Base-by-base conservation (phyloP, 2,888 invertebrate genomes). In the Noctua janthina region DNA sequence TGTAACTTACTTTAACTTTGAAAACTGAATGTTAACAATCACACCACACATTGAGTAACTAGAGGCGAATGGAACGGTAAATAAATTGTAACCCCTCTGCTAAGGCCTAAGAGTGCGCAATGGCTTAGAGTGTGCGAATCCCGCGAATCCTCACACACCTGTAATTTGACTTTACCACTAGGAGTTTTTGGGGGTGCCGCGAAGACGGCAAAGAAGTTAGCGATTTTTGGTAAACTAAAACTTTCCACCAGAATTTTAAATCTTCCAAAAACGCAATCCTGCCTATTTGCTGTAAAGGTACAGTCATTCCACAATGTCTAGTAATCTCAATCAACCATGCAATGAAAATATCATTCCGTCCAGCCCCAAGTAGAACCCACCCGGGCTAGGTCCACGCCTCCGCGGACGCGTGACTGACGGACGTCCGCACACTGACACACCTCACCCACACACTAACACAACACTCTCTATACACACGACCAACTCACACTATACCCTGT, bases 401-500 rank as follows among this genome's bases (percentile, higher is more conserved):
- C 90, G 91, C 91, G 92, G 94, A 93, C 94, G 91, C 92, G 93
- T 95, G 95, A 95, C 94, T 94, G 95, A 95, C 95, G 93, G 94
- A 93, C 94, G 93, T 91, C 92, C 86, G 89, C 91, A 92, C 93
- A 94, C 93, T 86, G 78, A 68, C 81, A 78, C 84, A 84, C 51
- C 54, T 74, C 79, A 85, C 85, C 71, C 86, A 85, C 86, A 91
- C 89, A 79, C 66, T 69, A 77, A 74, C 87, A 81, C 74, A 59
- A 4, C 71, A 54, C 1, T 13, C 62, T 54, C 74, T 72, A 77
- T 83, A 76, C 85, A 72, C 76, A 90, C 84, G 46, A 69, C 46
- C 56, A 54, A 79, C 74, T 66, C 81, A 79, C 88, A 85, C 79
- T 68, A 29, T 74, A 56, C 1, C 17, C 17, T 71, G 70, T 79